Evolutionary conservation across 2,113 vertebrate genomes (phyloP), one percentile per base, ranked within the genome.

Genomic region (Etheostoma cragini): DNA sequence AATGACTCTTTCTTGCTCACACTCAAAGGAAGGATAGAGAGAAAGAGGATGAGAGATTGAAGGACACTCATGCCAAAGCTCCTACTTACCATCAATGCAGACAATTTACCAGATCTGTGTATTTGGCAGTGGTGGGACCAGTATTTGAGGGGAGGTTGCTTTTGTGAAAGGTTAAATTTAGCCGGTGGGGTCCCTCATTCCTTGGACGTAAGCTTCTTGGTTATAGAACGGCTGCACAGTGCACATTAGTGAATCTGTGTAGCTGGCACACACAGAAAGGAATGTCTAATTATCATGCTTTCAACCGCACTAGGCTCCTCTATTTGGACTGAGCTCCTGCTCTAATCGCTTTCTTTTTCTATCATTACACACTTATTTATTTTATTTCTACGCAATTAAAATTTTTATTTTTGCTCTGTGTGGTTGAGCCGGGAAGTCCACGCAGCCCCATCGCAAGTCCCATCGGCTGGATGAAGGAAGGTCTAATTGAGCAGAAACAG

Each of bases 221-320:
- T 85, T 80, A 82, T 82, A n/a, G 70, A 85, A 73, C 58, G 70
- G 79, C 82, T 78, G 74, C 71, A 86, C 72, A 52, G 73, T 85
- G 86, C 79, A 91, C 88, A 89, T 91, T 81, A 90, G 75, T 76
- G 84, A 76, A 89, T 89, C 90, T 85, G 85, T 87, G 86, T 88
- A 86, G 83, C 87, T 93, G 93, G 92, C 92, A 77, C 84, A 24
- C 81, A 13, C 76, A 91, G 87, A 94, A 91, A 93, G 90, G 87
- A 92, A 88, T 90, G 90, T 90, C 81, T 93, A 91, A 94, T 94
- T 94, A 92, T 89, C 89, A 92, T 64, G 87, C 92, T 89, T 90
- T 91, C 89, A 90, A 68, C 80, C 77, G 22, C 88, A 89, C 81
- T 54, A 72, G 80, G 82, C 85, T 83, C 75, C 84, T 88, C 73